Conservation (phyloP, 2,113 vertebrate genomes). For the Anolis sagrei region DNA sequence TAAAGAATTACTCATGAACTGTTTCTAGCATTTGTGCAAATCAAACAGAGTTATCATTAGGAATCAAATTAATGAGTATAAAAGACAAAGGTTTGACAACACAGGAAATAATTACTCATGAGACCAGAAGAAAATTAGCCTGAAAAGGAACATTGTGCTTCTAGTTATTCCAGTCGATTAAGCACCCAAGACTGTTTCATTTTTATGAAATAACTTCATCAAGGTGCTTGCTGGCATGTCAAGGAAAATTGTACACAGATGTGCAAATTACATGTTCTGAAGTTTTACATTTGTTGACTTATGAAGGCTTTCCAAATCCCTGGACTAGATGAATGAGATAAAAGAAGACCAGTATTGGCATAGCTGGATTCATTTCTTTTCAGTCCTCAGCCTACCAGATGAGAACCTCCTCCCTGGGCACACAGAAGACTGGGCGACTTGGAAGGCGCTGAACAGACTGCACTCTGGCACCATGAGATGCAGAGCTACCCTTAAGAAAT, state of each 20-base stretch:
- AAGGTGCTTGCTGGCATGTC: constrained; percentile 24
- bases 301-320: neutral
- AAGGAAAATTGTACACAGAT: neutral
- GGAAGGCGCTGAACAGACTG: no score
- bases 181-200: constrained; percentile 19
- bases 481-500: no score
- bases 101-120: constrained; percentile 27
- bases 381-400: neutral
- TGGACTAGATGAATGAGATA: neutral
- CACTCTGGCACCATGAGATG: no score
- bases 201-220: neutral
- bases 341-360: neutral
- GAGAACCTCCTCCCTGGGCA: no score
- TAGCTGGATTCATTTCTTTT: neutral
- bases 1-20: constrained; percentile 11
- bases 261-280: constrained; percentile 15
- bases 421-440: no score
- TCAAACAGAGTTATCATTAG: neutral
- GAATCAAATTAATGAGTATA: constrained; percentile 25
- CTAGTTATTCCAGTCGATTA: constrained; percentile 33
- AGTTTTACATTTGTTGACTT: constrained; percentile 11
- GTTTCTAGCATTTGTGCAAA: constrained; percentile 13
- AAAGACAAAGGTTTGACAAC: constrained; percentile 24
- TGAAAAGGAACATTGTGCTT: constrained; percentile 32
- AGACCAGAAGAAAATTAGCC: constrained; percentile 24